phyloP scores from a whole-genome alignment of 2,113 vertebrate genomes.

The Diphyllodes magnificus region DNA sequence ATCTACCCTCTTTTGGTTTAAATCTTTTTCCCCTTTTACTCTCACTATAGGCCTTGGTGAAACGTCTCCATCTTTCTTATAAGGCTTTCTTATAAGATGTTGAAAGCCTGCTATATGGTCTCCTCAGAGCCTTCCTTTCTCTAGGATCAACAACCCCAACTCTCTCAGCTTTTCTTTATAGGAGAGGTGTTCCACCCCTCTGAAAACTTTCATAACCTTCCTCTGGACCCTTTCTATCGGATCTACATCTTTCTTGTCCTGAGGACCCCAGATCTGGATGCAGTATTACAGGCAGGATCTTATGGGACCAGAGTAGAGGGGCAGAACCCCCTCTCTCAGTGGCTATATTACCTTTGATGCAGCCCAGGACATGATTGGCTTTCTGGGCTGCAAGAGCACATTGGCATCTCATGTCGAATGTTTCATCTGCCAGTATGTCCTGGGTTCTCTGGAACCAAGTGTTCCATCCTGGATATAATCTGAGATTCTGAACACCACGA shows the following conservation, averaged over 20 bases:
- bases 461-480: too few relatives aligned
- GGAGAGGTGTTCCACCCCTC: neutral
- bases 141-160: neutral
- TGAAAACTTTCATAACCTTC: neutral
- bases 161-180: neutral
- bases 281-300: neutral
- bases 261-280: rapidly evolving
- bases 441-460: too few relatives aligned
- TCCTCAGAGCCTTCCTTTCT: neutral
- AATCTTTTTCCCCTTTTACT: neutral
- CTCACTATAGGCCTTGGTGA: neutral
- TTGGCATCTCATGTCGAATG: neutral
- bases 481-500: too few relatives aligned
- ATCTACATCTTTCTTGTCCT: neutral
- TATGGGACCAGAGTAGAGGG: neutral
- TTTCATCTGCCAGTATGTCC: neutral
- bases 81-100: neutral
- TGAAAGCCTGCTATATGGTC: neutral
- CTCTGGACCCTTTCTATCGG: neutral
- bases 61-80: neutral
- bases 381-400: neutral
- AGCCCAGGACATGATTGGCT: rapidly evolving
- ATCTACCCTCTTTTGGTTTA: neutral
- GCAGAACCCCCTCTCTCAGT: neutral
- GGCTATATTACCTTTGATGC: neutral